phyloP scores from a whole-genome alignment of 2,113 vertebrate species.

The Oophaga pumilio region DNA sequence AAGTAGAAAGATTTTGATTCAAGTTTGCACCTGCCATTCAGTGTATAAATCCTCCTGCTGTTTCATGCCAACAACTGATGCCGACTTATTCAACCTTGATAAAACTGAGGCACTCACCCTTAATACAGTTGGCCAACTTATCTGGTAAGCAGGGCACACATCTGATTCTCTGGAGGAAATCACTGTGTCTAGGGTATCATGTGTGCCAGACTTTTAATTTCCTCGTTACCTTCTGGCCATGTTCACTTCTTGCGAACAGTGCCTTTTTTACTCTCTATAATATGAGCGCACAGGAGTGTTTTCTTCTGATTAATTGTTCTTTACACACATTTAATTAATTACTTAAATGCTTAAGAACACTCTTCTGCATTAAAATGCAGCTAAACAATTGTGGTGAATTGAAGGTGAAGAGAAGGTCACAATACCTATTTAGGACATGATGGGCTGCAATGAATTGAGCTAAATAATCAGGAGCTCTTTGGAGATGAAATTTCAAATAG shows the following conservation, averaged over 20 bases:
- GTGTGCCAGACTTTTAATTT: conserved; percentile 41
- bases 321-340: conserved; percentile 55
- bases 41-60: neutral
- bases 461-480: neutral
- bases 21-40: conserved; percentile 19
- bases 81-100: conserved; percentile 27
- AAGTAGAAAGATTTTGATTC: neutral
- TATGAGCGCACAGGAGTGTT: conserved; percentile 35
- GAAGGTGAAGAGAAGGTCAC: conserved; percentile 55
- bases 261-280: conserved; percentile 36
- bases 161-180: conserved; percentile 40
- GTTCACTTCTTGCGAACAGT: conserved; percentile 28
- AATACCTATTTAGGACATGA: conserved; percentile 33
- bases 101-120: conserved; percentile 23
- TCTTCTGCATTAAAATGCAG: conserved; percentile 46
- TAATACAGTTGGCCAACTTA: conserved; percentile 30
- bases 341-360: conserved; percentile 52
- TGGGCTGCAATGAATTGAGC: neutral
- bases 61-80: neutral
- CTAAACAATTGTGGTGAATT: conserved; percentile 46
- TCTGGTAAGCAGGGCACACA: conserved; percentile 37
- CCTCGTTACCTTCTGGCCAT: conserved; percentile 44
- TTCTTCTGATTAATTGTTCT: conserved; percentile 57
- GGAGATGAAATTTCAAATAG: neutral
- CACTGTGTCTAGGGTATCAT: conserved; percentile 23